Percentiles rank a stretch among this genome's conserved stretches.
phyloP scores from a whole-genome alignment of 1,140 invertebrate species.

The Branchinecta lindahli region DNA sequence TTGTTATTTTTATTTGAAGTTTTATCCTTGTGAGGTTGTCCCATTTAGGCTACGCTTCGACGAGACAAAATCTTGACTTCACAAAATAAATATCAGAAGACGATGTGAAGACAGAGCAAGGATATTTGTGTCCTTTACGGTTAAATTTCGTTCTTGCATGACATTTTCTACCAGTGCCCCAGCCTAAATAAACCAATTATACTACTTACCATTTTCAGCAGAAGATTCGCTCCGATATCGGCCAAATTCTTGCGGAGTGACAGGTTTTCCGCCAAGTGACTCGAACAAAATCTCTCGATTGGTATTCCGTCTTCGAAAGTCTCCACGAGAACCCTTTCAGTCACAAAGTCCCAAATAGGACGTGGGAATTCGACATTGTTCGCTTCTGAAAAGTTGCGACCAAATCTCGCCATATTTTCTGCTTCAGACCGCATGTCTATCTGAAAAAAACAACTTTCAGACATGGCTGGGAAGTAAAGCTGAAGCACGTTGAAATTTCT shows the following conservation, averaged over 20 bases:
- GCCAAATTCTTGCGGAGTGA: constrained; percentile 29
- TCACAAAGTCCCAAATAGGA: constrained; percentile 30
- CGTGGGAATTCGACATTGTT: constrained; percentile 31
- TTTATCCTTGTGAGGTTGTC: too few relatives aligned
- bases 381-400: constrained; percentile 30
- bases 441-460: constrained; percentile 22
- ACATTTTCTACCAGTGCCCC: too few relatives aligned
- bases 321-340: constrained; percentile 34
- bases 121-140: too few relatives aligned
- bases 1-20: too few relatives aligned
- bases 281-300: constrained; percentile 28
- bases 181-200: background rate
- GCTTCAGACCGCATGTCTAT: constrained; percentile 34
- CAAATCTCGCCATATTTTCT: constrained; percentile 32
- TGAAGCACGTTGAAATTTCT: too few relatives aligned
- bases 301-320: constrained; percentile 36
- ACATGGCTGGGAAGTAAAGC: too few relatives aligned
- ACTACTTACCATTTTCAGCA: constrained; percentile 36
- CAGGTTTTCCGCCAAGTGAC: constrained; percentile 2
- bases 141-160: too few relatives aligned
- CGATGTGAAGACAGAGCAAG: too few relatives aligned
- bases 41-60: too few relatives aligned
- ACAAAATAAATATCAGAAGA: too few relatives aligned
- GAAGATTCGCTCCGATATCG: constrained; percentile 32
- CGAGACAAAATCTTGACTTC: too few relatives aligned